A percentile compares a stretch with the other conserved stretches of the same genome.
Evolutionary conservation across 2,113 vertebrate genomes (phyloP).

Genomic region (Corydoras maculifer): DNA sequence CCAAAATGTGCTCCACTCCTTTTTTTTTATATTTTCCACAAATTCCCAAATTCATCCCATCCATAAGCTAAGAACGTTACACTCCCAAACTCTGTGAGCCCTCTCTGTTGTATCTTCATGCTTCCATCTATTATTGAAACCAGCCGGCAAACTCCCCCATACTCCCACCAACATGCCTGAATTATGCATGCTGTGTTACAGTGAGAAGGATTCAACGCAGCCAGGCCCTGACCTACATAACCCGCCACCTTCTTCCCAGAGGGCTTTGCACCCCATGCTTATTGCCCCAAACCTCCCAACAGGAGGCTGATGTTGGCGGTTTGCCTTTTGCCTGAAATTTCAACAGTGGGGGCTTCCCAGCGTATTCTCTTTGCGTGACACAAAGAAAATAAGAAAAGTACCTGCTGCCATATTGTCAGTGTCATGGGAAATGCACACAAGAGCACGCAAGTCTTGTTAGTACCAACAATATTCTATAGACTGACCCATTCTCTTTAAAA

Average conservation of each 20-base stretch:
- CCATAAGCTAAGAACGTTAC: constrained; percentile 17
- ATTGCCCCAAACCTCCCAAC: constrained; percentile 53
- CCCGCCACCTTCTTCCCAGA: constrained; percentile 45
- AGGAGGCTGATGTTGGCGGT: constrained; percentile 51
- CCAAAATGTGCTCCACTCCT: constrained; percentile 28
- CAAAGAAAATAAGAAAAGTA: constrained; percentile 50
- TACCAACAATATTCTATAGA: constrained; percentile 47
- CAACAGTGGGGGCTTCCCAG: constrained; percentile 35
- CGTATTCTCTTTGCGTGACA: constrained; percentile 36
- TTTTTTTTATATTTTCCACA: constrained; percentile 26
- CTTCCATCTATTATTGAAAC: constrained; percentile 71
- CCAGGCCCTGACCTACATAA: constrained; percentile 69
- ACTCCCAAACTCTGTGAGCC: constrained; percentile 43
- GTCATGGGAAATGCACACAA: constrained; percentile 46
- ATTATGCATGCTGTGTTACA: constrained; percentile 68
- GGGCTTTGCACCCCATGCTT: constrained; percentile 43
- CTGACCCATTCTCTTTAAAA: constrained; percentile 45
- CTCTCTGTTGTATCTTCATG: constrained; percentile 51
- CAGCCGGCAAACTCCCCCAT: constrained; percentile 46
- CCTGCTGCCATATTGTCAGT: constrained; percentile 36
- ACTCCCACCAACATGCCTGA: constrained; percentile 57
- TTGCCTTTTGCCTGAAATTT: constrained; percentile 40
- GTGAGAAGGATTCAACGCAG: constrained; percentile 55
- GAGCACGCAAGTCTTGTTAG: constrained; percentile 48
- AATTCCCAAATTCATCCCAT: constrained; percentile 46